Conservation (phyloP, 2,797 vertebrate genomes). For the Enteromius argenteus region DNA sequence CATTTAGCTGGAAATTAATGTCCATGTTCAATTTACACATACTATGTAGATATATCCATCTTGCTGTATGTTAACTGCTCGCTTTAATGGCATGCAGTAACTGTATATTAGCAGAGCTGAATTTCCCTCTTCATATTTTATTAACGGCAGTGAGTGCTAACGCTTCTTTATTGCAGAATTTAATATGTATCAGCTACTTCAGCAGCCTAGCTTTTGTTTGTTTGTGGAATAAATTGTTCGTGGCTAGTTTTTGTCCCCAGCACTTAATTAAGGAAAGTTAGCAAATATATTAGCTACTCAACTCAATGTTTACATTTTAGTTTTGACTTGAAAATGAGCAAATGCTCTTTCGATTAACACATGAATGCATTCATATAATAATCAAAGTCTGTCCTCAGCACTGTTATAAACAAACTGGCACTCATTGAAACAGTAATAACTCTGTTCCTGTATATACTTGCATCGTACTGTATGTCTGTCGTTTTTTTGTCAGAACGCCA, state of each 20-base stretch:
- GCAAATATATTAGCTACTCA: neutral
- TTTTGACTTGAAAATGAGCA: neutral
- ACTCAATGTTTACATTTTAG: neutral
- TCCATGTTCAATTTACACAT: constrained; percentile 22
- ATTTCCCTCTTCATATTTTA: constrained; percentile 8
- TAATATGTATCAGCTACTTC: neutral
- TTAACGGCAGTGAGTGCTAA: neutral
- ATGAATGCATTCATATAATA: neutral
- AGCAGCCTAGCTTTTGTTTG: neutral
- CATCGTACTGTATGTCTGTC: neutral
- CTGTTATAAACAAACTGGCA: neutral
- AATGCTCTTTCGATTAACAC: neutral
- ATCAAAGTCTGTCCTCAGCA: too few species aligned
- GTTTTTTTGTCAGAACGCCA: constrained; percentile 7
- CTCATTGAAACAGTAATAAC: neutral
- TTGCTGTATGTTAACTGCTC: constrained; percentile 12
- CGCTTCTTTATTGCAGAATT: neutral
- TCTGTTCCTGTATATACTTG: neutral
- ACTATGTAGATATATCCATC: neutral
- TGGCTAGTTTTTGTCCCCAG: neutral
- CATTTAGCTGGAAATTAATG: constrained; percentile 23
- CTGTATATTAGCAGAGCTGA: constrained; percentile 16
- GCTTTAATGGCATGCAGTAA: constrained; percentile 12
- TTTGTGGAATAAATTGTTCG: constrained; percentile 7
- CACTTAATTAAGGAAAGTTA: neutral